Conservation (phyloP, 2,113 vertebrate genomes). For the Hippocampus zosterae region DNA sequence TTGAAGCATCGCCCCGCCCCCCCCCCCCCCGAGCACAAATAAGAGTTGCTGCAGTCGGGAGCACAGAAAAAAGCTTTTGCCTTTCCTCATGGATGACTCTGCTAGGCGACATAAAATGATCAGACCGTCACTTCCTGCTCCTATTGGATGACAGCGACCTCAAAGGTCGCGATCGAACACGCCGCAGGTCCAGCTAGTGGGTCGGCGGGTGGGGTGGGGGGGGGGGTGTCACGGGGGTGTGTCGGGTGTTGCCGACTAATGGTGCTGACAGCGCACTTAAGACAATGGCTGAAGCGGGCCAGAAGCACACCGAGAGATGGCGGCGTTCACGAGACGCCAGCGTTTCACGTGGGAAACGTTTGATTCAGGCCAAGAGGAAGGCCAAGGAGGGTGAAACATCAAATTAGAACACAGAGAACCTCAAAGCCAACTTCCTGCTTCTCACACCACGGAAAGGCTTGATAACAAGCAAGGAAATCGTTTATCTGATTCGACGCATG, state of each 20-base stretch:
- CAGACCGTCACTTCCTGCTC: constrained; percentile 9
- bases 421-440: constrained; percentile 44
- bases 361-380: constrained; percentile 43
- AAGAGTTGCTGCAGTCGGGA: constrained; percentile 3
- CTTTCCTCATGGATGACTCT: constrained; percentile 30
- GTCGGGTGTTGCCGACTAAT: constrained; percentile 43
- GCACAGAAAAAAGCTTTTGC: constrained; percentile 19
- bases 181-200: not conserved
- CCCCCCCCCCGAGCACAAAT: not conserved
- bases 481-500: not conserved
- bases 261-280: constrained; percentile 34
- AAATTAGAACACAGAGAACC: constrained; percentile 14
- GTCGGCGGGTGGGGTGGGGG: not conserved
- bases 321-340: constrained; percentile 17
- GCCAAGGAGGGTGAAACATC: constrained; percentile 18
- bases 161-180: constrained; percentile 31
- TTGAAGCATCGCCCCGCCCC: not conserved
- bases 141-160: constrained; percentile 29
- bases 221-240: constrained; percentile 8
- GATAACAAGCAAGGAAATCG: constrained; percentile 3
- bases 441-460: constrained; percentile 2
- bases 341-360: constrained; percentile 66
- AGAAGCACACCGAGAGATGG: constrained; percentile 53
- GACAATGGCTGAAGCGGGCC: constrained; percentile 58
- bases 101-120: constrained; percentile 28